These are phyloP conservation scores for Anguilla obscura DNA, from an alignment of 2,797 vertebrate genomes.

Conservation along the genomic window DNA sequence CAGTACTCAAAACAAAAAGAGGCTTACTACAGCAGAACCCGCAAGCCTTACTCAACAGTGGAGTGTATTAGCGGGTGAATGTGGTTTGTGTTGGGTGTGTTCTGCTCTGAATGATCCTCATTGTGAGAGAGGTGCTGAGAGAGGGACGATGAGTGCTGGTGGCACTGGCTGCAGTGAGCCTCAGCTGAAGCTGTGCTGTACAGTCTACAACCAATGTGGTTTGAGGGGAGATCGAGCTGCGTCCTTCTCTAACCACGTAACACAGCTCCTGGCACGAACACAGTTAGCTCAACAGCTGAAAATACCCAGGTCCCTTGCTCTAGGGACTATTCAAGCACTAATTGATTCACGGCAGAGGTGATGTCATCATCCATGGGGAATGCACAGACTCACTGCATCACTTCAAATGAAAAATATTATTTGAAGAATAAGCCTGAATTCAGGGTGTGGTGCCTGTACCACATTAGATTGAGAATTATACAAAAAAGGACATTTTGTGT, in stretches of 20 bases:
- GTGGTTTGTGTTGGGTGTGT: neutral
- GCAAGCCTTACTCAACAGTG: neutral
- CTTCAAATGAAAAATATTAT: neutral
- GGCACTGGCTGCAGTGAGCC: neutral
- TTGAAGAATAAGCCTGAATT: neutral
- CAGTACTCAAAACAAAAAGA: neutral
- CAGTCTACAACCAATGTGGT: neutral
- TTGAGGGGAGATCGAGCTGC: neutral
- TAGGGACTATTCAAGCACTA: neutral
- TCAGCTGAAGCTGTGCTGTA: neutral
- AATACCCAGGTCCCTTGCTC: neutral
- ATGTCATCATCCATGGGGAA: conserved; percentile 4
- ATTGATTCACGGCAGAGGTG: neutral
- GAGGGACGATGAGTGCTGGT: neutral
- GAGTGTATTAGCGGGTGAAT: neutral
- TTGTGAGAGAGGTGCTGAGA: neutral
- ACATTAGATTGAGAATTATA: neutral
- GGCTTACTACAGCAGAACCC: neutral
- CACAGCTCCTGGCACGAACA: neutral
- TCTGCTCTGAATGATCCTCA: conserved; percentile 5
- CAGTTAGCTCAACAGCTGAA: neutral
- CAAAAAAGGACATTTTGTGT: neutral
- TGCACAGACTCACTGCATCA: neutral
- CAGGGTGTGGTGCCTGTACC: neutral
- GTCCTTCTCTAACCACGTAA: neutral